phyloP scores from a whole-genome alignment of 2,888 invertebrate genomes.

The Enchytraeus crypticus region DNA sequence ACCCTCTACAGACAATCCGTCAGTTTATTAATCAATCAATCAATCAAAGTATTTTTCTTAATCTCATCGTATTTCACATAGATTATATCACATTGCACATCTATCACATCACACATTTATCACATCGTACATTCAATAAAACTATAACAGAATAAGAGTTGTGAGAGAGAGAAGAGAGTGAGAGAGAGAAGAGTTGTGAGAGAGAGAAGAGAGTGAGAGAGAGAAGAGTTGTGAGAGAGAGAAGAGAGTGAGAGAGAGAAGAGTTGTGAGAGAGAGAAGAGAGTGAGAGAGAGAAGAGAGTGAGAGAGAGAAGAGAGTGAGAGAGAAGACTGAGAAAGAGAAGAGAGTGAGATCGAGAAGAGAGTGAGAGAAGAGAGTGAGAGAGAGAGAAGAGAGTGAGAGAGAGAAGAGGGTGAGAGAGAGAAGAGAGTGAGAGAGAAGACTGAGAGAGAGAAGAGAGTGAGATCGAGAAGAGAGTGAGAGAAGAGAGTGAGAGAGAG shows the following conservation, averaged over 20 bases:
- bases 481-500: background rate
- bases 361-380: background rate
- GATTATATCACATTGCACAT: no score
- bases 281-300: background rate
- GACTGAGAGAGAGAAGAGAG: background rate
- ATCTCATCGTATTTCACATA: constrained; percentile 92
- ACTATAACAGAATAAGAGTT: background rate
- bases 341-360: background rate
- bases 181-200: background rate
- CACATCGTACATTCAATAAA: no score
- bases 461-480: background rate
- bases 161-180: no score
- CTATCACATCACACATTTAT: no score
- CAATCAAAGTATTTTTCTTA: constrained; percentile 92
- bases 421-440: background rate
- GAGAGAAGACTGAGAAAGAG: background rate
- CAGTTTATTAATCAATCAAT: background rate
- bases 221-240: background rate
- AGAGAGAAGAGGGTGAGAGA: background rate
- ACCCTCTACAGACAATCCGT: constrained; percentile 74
- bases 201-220: background rate
- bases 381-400: background rate
- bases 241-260: background rate
- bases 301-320: background rate
- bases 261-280: background rate